Percentiles rank a stretch among this genome's conserved stretches.
phyloP scores from a whole-genome alignment of 2,113 vertebrate genomes.

The Eublepharis macularius region DNA sequence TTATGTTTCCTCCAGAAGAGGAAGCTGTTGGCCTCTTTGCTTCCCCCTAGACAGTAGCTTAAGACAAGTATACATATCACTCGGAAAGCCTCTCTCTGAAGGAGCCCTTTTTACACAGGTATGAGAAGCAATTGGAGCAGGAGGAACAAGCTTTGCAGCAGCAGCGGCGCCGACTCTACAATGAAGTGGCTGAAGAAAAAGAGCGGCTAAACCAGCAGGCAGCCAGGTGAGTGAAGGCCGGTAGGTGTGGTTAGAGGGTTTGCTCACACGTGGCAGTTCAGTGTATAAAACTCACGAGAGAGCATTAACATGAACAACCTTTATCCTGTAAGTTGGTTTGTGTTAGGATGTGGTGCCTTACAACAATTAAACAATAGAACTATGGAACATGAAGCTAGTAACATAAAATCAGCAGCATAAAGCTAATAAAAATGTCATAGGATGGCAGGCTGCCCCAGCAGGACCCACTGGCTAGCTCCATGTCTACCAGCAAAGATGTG shows the following conservation, averaged over 20 bases:
- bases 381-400: no score
- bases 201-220: conserved; percentile 88
- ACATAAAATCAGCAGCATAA: no score
- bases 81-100: background rate
- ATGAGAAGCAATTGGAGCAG: conserved; percentile 91
- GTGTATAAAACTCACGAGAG: background rate
- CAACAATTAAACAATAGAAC: no score
- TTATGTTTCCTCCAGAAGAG: background rate
- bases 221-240: conserved; percentile 74
- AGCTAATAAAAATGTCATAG: no score
- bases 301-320: background rate
- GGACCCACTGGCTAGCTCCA: no score
- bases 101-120: conserved; percentile 64
- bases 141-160: conserved; percentile 88
- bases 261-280: background rate
- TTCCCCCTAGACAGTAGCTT: background rate
- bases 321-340: no score
- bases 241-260: background rate
- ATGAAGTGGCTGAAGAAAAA: conserved; percentile 89
- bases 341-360: no score
- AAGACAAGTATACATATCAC: fast-evolving
- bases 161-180: conserved; percentile 86
- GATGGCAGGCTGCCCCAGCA: no score
- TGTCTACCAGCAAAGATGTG: no score
- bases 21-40: background rate